Conservation (phyloP, 2,113 vertebrate species). For the Oenanthe oenanthe region DNA sequence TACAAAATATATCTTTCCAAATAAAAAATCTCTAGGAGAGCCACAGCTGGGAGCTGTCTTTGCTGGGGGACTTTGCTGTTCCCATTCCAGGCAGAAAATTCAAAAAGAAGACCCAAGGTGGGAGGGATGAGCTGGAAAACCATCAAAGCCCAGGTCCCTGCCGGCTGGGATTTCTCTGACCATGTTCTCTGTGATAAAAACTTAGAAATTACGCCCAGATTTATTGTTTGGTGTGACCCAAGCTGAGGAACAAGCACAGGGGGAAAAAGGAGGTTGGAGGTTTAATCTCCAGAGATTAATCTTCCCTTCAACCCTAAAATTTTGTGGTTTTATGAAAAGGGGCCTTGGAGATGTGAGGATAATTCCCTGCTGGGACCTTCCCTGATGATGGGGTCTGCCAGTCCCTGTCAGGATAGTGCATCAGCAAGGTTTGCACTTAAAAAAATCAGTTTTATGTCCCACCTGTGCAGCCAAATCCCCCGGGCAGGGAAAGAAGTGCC, state of each 20-base stretch:
- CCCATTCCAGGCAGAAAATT: background rate
- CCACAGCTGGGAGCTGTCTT: background rate
- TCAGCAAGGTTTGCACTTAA: background rate
- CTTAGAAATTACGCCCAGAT: background rate
- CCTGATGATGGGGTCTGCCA: background rate
- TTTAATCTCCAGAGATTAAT: too few relatives aligned
- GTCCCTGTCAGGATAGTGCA: background rate
- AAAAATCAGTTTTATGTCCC: accelerated
- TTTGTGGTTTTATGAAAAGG: background rate
- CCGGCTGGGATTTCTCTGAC: background rate
- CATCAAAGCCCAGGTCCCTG: background rate
- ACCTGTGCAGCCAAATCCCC: accelerated
- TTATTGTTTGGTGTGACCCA: background rate
- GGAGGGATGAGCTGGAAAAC: background rate
- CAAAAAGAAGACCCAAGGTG: background rate
- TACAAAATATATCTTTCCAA: background rate
- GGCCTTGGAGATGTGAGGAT: accelerated
- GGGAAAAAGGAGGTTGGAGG: accelerated
- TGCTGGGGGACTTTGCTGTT: background rate
- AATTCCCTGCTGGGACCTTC: background rate
- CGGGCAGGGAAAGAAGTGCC: accelerated
- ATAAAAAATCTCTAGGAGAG: background rate
- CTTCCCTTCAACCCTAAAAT: background rate
- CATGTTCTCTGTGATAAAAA: accelerated
- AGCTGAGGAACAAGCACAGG: background rate